Evolutionary conservation across 2,113 vertebrate genomes (phyloP).

Genomic region (Xenopus borealis): DNA sequence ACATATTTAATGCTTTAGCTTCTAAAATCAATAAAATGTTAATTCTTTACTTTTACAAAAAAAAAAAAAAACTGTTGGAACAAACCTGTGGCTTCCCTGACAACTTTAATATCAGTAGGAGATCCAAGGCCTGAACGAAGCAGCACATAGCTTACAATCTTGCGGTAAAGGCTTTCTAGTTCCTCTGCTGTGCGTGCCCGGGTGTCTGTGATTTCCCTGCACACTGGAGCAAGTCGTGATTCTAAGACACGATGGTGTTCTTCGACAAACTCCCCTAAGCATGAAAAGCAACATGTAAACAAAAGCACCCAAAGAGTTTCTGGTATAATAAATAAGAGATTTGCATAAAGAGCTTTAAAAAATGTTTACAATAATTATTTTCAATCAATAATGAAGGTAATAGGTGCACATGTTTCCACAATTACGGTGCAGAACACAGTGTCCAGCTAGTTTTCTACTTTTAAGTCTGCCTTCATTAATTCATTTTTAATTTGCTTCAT

Average conservation of each 20-base stretch:
- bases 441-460: too few relatives aligned
- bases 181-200: constrained; percentile 62
- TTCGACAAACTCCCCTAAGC: constrained; percentile 74
- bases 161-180: constrained; percentile 69
- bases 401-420: too few relatives aligned
- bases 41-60: too few relatives aligned
- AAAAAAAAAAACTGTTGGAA: too few relatives aligned
- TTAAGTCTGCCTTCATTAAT: too few relatives aligned
- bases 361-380: too few relatives aligned
- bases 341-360: neutral
- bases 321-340: neutral
- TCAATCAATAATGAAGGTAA: too few relatives aligned
- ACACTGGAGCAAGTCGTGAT: constrained; percentile 64
- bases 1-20: too few relatives aligned
- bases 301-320: neutral
- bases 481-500: constrained; percentile 46
- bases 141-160: constrained; percentile 72
- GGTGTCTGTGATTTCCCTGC: constrained; percentile 77
- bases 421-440: too few relatives aligned
- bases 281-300: neutral
- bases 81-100: constrained; percentile 75
- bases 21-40: too few relatives aligned
- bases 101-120: constrained; percentile 62
- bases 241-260: constrained; percentile 70
- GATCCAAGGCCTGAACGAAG: constrained; percentile 73